phyloP scores from a whole-genome alignment of 2,888 invertebrate genomes.

The Apoda limacodes region DNA sequence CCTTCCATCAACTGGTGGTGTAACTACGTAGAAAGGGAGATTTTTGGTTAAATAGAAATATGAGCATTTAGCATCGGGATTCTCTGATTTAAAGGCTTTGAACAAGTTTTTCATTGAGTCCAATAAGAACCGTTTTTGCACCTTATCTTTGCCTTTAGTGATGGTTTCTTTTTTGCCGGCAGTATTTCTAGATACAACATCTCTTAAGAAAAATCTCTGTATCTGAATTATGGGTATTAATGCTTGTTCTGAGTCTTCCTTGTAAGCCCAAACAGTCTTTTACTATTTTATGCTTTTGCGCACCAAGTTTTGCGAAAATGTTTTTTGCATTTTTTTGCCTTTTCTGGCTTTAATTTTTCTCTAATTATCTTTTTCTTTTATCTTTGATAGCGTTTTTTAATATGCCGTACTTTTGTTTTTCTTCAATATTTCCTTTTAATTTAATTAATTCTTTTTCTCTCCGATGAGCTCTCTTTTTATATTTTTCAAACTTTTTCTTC shows the following conservation, averaged over 20 bases:
- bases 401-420: too few species aligned
- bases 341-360: constrained; percentile 1
- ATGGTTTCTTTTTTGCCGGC: constrained; percentile 7
- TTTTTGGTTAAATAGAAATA: constrained; percentile 12
- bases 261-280: too few species aligned
- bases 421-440: too few species aligned
- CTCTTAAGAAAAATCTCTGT: constrained; percentile 6
- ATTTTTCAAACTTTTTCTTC: too few species aligned
- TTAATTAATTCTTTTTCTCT: too few species aligned
- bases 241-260: too few species aligned
- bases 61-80: constrained; percentile 7
- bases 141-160: constrained; percentile 5
- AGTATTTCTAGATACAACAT: constrained; percentile 8
- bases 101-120: constrained; percentile 7
- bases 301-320: not conserved
- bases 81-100: constrained; percentile 8
- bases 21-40: constrained; percentile 12
- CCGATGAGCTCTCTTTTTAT: too few species aligned
- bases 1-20: constrained; percentile 11
- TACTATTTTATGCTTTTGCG: too few species aligned
- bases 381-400: too few species aligned
- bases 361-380: too few species aligned
- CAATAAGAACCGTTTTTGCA: constrained; percentile 6
- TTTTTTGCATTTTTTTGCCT: constrained; percentile 3
- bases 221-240: constrained; percentile 1